Percentiles rank a stretch among this genome's conserved stretches.
Evolutionary conservation across 2,113 vertebrate species (phyloP).

Genomic region (Monopterus albus): DNA sequence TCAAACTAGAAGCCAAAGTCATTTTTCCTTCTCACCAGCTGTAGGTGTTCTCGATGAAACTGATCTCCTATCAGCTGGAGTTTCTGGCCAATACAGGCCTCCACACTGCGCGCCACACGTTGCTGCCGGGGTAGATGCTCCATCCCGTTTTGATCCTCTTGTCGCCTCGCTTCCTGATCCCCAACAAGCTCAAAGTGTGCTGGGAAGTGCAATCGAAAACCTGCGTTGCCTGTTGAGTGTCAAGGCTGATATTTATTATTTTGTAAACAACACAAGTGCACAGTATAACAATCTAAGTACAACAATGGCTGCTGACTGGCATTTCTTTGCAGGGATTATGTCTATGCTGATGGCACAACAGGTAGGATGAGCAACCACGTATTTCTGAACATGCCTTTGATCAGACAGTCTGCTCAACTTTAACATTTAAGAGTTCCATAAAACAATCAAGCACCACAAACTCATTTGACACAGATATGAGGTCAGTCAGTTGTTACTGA

Average conservation of each 20-base stretch:
- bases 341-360: neutral
- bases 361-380: too few relatives aligned
- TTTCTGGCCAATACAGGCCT: constrained; percentile 82
- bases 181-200: constrained; percentile 71
- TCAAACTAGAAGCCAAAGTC: constrained; percentile 9
- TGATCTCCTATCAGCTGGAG: constrained; percentile 86
- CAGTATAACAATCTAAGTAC: neutral
- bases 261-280: constrained; percentile 27
- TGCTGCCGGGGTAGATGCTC: constrained; percentile 60
- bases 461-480: constrained; percentile 22
- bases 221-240: constrained; percentile 80
- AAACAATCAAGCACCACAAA: constrained; percentile 23
- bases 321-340: neutral
- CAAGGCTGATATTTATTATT: constrained; percentile 47
- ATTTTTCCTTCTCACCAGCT: constrained; percentile 76
- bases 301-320: constrained; percentile 23
- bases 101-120: constrained; percentile 70
- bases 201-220: constrained; percentile 80
- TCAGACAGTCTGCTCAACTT: constrained; percentile 2
- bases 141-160: constrained; percentile 60
- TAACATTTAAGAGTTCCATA: constrained; percentile 20
- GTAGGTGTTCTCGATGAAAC: constrained; percentile 83
- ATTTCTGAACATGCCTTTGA: neutral
- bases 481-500: constrained; percentile 58
- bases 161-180: constrained; percentile 55